phyloP scores from a whole-genome alignment of 2,888 invertebrate genomes.

The Dexiosoma caninum region DNA sequence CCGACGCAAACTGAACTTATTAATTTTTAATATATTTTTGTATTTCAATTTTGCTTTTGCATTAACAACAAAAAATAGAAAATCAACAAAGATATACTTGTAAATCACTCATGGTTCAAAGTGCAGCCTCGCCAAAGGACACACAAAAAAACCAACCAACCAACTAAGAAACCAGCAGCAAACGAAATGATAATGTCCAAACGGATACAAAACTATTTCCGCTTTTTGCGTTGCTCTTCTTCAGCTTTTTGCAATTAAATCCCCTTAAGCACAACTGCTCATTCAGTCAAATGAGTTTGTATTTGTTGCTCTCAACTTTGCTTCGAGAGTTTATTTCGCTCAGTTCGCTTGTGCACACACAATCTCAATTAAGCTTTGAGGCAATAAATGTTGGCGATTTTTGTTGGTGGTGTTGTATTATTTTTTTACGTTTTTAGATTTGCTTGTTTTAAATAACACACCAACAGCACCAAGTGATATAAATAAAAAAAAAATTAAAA shows the following conservation, averaged over 20 bases:
- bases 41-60: slow-evolving; percentile 4
- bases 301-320: slow-evolving; percentile 27
- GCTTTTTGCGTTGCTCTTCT: slow-evolving; percentile 26
- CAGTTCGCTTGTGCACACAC: slow-evolving; percentile 2
- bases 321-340: slow-evolving; percentile 11
- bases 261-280: slow-evolving; percentile 48
- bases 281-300: slow-evolving; percentile 41
- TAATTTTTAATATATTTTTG: neutral
- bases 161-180: slow-evolving; percentile 26
- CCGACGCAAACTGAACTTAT: neutral
- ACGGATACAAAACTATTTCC: slow-evolving; percentile 46
- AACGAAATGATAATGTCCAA: slow-evolving; percentile 39
- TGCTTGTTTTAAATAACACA: slow-evolving; percentile 13
- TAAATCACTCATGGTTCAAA: slow-evolving; percentile 36
- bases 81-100: no score
- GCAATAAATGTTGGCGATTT: neutral
- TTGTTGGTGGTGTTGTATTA: no score
- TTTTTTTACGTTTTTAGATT: no score
- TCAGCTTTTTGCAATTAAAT: slow-evolving; percentile 52
- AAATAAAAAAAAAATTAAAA: neutral
- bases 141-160: slow-evolving; percentile 5
- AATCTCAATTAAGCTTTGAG: slow-evolving; percentile 21
- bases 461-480: neutral
- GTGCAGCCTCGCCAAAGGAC: no score
- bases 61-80: neutral